Evolutionary conservation across 2,113 vertebrate genomes (phyloP).

Genomic region (Cyphomyrus plagiostoma): DNA sequence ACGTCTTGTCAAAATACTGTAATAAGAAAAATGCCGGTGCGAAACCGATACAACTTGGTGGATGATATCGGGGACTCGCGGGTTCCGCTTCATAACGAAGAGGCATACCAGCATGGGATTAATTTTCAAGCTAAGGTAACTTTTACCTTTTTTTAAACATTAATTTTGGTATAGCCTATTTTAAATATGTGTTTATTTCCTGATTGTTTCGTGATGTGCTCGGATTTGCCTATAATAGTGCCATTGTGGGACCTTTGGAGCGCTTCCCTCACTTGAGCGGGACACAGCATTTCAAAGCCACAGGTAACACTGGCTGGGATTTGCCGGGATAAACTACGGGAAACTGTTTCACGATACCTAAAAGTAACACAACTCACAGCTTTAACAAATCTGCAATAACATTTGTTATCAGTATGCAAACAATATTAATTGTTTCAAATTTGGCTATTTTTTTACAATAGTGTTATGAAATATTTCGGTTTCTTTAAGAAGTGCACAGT

Average conservation of each 20-base stretch:
- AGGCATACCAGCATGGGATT: slow-evolving; percentile 84
- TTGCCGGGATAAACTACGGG: neutral
- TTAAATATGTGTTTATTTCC: neutral
- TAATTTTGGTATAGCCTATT: neutral
- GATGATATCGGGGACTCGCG: slow-evolving; percentile 79
- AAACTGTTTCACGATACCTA: neutral
- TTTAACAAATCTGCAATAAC: neutral
- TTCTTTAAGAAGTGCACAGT: neutral
- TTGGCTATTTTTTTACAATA: neutral
- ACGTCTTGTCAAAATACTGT: neutral
- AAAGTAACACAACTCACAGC: neutral
- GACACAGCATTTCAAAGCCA: neutral
- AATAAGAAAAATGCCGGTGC: slow-evolving; percentile 60
- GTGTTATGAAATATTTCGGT: neutral
- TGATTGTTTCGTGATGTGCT: neutral
- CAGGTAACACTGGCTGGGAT: neutral
- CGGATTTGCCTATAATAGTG: neutral
- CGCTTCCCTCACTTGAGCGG: neutral
- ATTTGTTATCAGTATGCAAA: neutral
- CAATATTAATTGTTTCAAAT: neutral
- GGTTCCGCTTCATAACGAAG: slow-evolving; percentile 81
- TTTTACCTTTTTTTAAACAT: neutral
- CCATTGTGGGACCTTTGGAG: neutral
- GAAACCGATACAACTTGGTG: slow-evolving; percentile 88
- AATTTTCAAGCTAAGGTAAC: slow-evolving; percentile 86